Evolutionary conservation across 2,888 invertebrate genomes (phyloP).

Genomic region (Stenchaetothrips biformis): DNA sequence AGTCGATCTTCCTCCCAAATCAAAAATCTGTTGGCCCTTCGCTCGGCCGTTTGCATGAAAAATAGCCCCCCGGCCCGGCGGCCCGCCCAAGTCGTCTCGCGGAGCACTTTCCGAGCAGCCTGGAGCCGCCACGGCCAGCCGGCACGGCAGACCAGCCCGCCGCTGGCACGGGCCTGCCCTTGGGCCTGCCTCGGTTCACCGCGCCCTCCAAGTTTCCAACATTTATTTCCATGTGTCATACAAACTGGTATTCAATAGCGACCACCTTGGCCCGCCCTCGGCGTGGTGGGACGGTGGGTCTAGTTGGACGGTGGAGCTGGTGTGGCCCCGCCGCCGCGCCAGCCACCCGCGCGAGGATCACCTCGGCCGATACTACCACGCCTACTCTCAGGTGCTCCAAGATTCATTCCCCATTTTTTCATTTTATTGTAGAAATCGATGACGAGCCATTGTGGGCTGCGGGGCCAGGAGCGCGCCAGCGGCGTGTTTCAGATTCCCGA

Average conservation of each 20-base stretch:
- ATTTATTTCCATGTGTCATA: conserved; percentile 22
- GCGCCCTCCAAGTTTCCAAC: conserved; percentile 12
- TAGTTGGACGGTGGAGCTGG: no score
- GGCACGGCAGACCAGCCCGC: not conserved
- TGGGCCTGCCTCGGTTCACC: not conserved
- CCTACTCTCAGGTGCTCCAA: no score
- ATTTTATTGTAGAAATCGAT: no score
- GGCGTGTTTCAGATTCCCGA: conserved; percentile 6
- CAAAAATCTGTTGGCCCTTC: conserved; percentile 9
- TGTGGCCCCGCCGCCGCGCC: no score
- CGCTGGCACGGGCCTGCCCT: not conserved
- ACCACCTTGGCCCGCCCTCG: not conserved
- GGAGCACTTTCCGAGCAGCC: not conserved
- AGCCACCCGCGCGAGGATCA: no score
- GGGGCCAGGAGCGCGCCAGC: no score
- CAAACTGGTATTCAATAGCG: conserved; percentile 11
- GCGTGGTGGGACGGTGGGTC: no score
- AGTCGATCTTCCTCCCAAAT: not conserved
- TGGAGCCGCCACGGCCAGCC: not conserved
- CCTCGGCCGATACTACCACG: no score
- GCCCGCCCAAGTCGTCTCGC: not conserved
- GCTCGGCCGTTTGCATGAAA: conserved; percentile 4
- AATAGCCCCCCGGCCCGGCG: not conserved
- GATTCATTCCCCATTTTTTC: no score
- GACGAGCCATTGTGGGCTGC: no score